phyloP scores from a whole-genome alignment of 2,888 invertebrate species.

The Sesamia inferens region DNA sequence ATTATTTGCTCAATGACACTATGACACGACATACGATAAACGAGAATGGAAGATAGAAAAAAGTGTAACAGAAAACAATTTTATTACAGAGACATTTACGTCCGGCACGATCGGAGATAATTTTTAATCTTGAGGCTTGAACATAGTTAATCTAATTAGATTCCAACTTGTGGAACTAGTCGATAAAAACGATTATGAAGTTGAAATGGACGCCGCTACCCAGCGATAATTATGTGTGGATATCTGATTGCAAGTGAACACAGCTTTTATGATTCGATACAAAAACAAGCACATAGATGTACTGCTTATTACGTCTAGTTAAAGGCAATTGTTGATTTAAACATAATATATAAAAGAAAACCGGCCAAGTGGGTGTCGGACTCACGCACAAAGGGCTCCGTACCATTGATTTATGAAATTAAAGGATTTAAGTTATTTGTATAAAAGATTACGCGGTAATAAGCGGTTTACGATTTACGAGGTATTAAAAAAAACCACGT shows the following conservation, averaged over 20 bases:
- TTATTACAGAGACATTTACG: constrained; percentile 84
- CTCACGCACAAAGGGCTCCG: no score
- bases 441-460: no score
- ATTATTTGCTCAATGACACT: constrained; percentile 74
- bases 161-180: constrained; percentile 75
- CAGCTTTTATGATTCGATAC: constrained; percentile 68
- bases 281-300: constrained; percentile 61
- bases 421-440: no score
- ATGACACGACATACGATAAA: constrained; percentile 74
- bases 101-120: constrained; percentile 77
- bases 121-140: constrained; percentile 77
- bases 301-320: constrained; percentile 60
- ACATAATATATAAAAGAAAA: no score
- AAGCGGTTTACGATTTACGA: no score
- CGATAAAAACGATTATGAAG: constrained; percentile 79
- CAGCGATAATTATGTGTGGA: constrained; percentile 74
- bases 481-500: no score
- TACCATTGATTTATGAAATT: no score
- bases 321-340: constrained; percentile 54
- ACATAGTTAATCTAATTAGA: constrained; percentile 81
- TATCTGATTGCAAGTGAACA: constrained; percentile 70
- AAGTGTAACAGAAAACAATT: constrained; percentile 79
- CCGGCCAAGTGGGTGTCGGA: no score
- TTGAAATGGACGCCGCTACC: constrained; percentile 68
- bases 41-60: constrained; percentile 81